Evolutionary conservation across 2,888 invertebrate species (phyloP).

Genomic region (Graphium colonna): DNA sequence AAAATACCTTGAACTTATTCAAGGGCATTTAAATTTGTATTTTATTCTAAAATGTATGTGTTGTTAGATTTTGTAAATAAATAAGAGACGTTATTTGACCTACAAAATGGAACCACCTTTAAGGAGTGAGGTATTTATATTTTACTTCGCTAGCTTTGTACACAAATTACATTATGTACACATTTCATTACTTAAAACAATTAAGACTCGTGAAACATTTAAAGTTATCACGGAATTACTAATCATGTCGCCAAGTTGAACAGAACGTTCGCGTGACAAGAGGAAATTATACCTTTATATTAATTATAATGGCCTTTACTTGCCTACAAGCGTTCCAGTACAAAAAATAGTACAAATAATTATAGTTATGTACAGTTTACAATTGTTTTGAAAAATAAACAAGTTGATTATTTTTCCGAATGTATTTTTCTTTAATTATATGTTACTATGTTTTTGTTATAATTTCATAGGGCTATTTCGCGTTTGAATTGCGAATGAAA

Average conservation of each 20-base stretch:
- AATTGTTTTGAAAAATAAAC: too few relatives aligned
- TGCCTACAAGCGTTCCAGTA: constrained; percentile 31
- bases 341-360: constrained; percentile 21
- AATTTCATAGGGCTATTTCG: too few relatives aligned
- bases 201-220: constrained; percentile 41
- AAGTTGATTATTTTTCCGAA: too few relatives aligned
- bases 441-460: too few relatives aligned
- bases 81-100: too few relatives aligned
- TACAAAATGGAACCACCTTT: too few relatives aligned
- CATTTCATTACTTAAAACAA: constrained; percentile 45
- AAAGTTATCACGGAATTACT: constrained; percentile 47
- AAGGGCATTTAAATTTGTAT: not conserved
- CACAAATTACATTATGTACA: constrained; percentile 37
- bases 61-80: too few relatives aligned
- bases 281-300: constrained; percentile 49
- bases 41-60: too few relatives aligned
- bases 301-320: constrained; percentile 39
- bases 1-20: not conserved
- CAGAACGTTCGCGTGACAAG: constrained; percentile 51
- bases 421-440: not conserved
- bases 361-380: too few relatives aligned
- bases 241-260: constrained; percentile 46
- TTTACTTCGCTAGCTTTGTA: constrained; percentile 19
- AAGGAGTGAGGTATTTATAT: not conserved
- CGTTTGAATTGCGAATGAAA: too few relatives aligned